Percentiles rank a stretch among this genome's conserved stretches.
Conservation (phyloP, 2,888 invertebrate genomes). For the Apoderus coryli region DNA sequence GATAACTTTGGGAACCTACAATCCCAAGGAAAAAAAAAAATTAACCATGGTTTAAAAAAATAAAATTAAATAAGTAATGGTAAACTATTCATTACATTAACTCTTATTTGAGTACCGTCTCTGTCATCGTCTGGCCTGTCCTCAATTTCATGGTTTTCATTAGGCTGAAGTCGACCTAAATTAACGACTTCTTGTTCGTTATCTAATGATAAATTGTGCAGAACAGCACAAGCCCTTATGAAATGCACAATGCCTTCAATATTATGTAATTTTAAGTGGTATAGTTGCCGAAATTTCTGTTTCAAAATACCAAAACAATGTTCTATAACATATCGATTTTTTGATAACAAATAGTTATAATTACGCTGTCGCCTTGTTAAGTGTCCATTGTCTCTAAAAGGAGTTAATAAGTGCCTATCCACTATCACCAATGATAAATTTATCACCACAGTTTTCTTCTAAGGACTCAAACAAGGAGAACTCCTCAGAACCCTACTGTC, state of each 20-base stretch:
- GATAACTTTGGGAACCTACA: too few relatives aligned
- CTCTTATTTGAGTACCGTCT: conserved; percentile 4
- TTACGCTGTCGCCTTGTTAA: conserved; percentile 1
- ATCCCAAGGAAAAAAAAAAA: too few relatives aligned
- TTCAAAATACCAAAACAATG: conserved; percentile 12
- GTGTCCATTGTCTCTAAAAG: conserved; percentile 5
- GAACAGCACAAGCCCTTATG: conserved; percentile 10
- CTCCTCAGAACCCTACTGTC: conserved; percentile 10
- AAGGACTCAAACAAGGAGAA: conserved; percentile 4
- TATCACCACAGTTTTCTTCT: conserved; percentile 7
- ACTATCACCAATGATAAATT: conserved; percentile 5
- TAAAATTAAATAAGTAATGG: conserved; percentile 3
- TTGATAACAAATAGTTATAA: conserved; percentile 4
- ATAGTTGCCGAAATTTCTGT: conserved; percentile 13
- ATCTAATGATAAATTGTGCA: conserved; percentile 13
- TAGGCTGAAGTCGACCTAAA: too few relatives aligned
- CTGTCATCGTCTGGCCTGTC: conserved; percentile 6
- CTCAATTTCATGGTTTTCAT: background rate
- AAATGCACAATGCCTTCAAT: conserved; percentile 11
- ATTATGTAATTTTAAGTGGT: conserved; percentile 10
- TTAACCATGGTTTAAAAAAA: too few relatives aligned
- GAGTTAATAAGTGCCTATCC: conserved; percentile 7
- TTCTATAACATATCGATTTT: conserved; percentile 8
- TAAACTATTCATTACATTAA: conserved; percentile 8
- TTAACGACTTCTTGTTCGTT: conserved; percentile 6